Percentiles rank a stretch among this genome's conserved stretches.
phyloP scores from a whole-genome alignment of 2,888 invertebrate species.

The Agrenia bidenticulata region DNA sequence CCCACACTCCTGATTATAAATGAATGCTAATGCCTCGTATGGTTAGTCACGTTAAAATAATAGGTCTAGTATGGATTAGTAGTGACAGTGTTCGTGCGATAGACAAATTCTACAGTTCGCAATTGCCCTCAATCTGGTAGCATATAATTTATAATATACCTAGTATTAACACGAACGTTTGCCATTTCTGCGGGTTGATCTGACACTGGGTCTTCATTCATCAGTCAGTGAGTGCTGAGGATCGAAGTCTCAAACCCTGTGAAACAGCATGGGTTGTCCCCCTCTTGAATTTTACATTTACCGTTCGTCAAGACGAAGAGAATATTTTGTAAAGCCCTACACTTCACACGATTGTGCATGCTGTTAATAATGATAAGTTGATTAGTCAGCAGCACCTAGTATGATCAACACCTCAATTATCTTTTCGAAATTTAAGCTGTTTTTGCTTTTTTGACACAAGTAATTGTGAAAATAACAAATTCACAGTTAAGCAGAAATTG shows the following conservation, averaged over 20 bases:
- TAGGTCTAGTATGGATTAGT: too few species aligned
- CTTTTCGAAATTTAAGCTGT: too few species aligned
- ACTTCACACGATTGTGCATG: background rate
- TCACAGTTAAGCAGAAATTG: background rate
- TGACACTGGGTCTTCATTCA: slow-evolving; percentile 13
- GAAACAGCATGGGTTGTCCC: slow-evolving; percentile 19
- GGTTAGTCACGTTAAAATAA: too few species aligned
- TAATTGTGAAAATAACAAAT: background rate
- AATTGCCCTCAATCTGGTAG: background rate
- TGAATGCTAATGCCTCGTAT: too few species aligned
- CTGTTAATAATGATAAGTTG: too few species aligned
- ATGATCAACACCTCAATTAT: too few species aligned
- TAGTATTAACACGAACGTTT: slow-evolving; percentile 26
- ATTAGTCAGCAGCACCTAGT: too few species aligned
- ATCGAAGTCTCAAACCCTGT: slow-evolving; percentile 29
- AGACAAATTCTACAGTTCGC: too few species aligned
- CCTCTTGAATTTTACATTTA: slow-evolving; percentile 9
- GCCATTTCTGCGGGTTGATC: slow-evolving; percentile 19
- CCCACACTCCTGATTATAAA: too few species aligned
- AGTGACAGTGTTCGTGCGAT: too few species aligned
- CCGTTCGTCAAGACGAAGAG: too few species aligned
- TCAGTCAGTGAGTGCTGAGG: slow-evolving; percentile 24
- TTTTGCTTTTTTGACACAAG: background rate
- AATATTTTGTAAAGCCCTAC: background rate
- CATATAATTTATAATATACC: slow-evolving; percentile 17